Evolutionary conservation across 2,888 invertebrate genomes (phyloP).

Genomic region (Artemia sinica): DNA sequence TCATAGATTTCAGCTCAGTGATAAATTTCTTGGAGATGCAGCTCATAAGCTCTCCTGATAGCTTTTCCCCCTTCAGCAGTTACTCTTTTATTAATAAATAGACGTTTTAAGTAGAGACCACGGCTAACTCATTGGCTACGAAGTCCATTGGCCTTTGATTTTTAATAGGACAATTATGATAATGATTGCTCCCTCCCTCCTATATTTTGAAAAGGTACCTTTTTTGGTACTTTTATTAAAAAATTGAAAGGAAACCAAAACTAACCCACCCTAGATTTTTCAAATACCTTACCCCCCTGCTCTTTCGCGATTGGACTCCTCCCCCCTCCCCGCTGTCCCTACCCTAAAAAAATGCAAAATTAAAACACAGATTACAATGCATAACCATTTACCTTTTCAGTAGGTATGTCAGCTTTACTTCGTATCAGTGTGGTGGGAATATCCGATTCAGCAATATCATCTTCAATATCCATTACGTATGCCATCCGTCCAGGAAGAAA

Average conservation of each 20-base stretch:
- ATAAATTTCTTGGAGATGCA: no score
- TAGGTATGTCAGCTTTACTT: constrained; percentile 76
- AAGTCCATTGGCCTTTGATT: no score
- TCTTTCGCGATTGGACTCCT: background rate
- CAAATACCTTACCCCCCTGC: background rate
- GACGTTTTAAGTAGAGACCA: no score
- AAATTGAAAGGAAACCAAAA: background rate
- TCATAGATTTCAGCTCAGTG: no score
- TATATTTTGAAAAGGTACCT: no score
- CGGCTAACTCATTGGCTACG: no score
- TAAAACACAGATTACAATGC: background rate
- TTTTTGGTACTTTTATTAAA: no score
- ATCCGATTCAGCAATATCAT: constrained; percentile 64
- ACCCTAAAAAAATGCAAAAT: background rate
- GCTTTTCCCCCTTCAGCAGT: no score
- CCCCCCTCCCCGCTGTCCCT: background rate
- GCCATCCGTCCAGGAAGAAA: constrained; percentile 95
- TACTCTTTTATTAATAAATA: no score
- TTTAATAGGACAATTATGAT: no score
- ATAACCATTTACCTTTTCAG: constrained; percentile 38
- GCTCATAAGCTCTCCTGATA: no score
- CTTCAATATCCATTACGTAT: constrained; percentile 85
- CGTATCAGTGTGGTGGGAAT: constrained; percentile 88
- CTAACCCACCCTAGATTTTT: constrained; percentile 7
- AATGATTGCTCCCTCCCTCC: no score